These are phyloP conservation scores for Proisotoma minuta DNA, from an alignment of 2,888 invertebrate genomes.

Conservation along the genomic window DNA sequence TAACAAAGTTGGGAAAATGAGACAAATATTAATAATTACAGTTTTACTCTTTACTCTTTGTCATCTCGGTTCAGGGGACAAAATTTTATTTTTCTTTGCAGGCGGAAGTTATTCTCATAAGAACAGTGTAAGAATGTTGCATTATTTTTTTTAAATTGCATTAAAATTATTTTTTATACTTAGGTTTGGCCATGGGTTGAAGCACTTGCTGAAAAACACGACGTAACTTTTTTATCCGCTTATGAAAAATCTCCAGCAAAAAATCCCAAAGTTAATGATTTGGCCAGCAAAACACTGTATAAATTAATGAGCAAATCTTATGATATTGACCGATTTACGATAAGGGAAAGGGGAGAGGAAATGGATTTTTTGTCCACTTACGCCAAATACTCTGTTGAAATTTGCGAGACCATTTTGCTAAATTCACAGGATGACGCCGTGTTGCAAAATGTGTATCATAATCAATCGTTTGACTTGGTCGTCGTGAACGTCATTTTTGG, in stretches of 20 bases:
- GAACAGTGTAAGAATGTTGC: too few species aligned
- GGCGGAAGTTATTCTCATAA: constrained; percentile 40
- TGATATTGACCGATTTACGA: constrained; percentile 13
- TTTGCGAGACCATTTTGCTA: constrained; percentile 4
- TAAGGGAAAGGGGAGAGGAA: constrained; percentile 2
- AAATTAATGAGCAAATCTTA: constrained; percentile 11
- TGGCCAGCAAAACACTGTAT: neutral
- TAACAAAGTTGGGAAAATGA: too few species aligned
- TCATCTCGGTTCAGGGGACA: constrained; percentile 4
- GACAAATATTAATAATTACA: too few species aligned
- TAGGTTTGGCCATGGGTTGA: neutral
- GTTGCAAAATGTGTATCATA: neutral
- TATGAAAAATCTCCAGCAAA: constrained; percentile 7
- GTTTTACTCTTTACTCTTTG: too few species aligned
- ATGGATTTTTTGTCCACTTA: neutral
- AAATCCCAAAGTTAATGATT: constrained; percentile 5
- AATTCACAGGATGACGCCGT: neutral
- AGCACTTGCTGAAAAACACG: neutral
- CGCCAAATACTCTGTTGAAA: neutral
- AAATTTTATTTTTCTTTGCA: constrained; percentile 42
- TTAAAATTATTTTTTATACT: too few species aligned
- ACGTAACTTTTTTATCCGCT: constrained; percentile 14
- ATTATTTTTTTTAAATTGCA: too few species aligned
- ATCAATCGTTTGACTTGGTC: constrained; percentile 12
- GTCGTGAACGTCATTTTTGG: constrained; percentile 10